Evolutionary conservation across 2,113 vertebrate species (phyloP), one percentile per base, ranked within the genome.

Genomic region (Condylura cristata): DNA sequence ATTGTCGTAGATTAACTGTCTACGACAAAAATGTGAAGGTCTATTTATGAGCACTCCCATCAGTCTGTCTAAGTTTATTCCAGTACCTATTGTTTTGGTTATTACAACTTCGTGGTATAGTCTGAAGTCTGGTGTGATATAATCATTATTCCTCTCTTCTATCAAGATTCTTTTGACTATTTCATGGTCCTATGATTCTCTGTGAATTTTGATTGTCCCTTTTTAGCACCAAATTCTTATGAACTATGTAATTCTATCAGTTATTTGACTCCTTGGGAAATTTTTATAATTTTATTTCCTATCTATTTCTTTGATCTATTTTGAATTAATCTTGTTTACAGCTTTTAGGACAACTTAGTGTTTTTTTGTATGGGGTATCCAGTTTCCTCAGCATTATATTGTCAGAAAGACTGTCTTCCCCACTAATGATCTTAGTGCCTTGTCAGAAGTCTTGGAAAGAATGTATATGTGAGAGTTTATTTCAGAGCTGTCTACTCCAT

Each of bases 341-440:
- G 16, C n/a, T 92, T 0, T 88, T 53, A 75, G 53, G 2, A 61
- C 14, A 74, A 1, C 58, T 83, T 78, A 14, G 58, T 90, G 83
- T 8, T 60, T 95, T 84, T 75, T 28, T 11, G 14, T 16, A 7
- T 51, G 61, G 16, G 32, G 11, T 80, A 32, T 41, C 1, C 30
- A 51, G 9, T 87, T 95, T 94, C 56, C 20, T 70, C 11, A 66
- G 12, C 22, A 48, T 39, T 26, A 41, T 83, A n/a, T 91, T 92
- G 8, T 83, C 83, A 48, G 80, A 95, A 82, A 75, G 37, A 48
- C 12, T 86, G n/a, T 60, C 44, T 90, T 96, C 90, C 2, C 13
- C 9, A 26, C 80, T 78, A 95, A 44, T 72, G 32, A 13, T 80
- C 30, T 65, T 94, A 41, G n/a, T 26, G 70, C 9, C 20, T 88